Evolutionary conservation across 1,140 invertebrate genomes (phyloP), one percentile per base, ranked within the genome.

Genomic region (Pseudoatta argentina): DNA sequence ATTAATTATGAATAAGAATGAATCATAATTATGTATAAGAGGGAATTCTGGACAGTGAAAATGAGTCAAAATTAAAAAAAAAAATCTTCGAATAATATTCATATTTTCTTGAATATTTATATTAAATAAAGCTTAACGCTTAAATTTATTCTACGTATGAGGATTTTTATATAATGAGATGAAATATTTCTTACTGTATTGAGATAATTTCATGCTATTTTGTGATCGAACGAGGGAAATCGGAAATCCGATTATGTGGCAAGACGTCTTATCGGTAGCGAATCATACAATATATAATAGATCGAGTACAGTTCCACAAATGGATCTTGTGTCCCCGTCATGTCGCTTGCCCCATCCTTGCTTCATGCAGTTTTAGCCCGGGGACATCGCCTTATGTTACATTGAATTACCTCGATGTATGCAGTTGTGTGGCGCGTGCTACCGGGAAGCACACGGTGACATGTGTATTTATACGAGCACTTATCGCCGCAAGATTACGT

Each of bases 401-500:
- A 24, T 44, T 24, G 64, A 71, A 81, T 78, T 48, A 66, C 21
- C 61, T 78, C 27, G 39, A 21, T 66, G 27, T 39, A 30, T 51
- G 24, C 59, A 48, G 57, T 63, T 63, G 59, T 63, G 24, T 21
- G 51, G 51, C 78, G 21, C 66, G 78, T 81, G 66, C 64, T 81
- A 71, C 51, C 21, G 51, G 18, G 59, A 66, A 66, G 64, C 48
- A 66, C 59, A 63, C 39, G 76, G 44, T 66, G 30, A 81, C 69
- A 57, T 5, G 78, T 69, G 30, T 55, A 69, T 55, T 81, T 81
- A 81, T 81, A 71, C 39, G 78, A n/a, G 16, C 66, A 71, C 66
- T 71, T 71, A 81, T 81, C 78, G 16, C 51, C 34, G 34, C 34
- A 51, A 71, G 66, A 81, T 81, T 71, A 81, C 34, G 77, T 18